Evolutionary conservation across 2,888 invertebrate genomes (phyloP), one percentile per base, ranked within the genome.

Genomic region (Corbicula japonica): DNA sequence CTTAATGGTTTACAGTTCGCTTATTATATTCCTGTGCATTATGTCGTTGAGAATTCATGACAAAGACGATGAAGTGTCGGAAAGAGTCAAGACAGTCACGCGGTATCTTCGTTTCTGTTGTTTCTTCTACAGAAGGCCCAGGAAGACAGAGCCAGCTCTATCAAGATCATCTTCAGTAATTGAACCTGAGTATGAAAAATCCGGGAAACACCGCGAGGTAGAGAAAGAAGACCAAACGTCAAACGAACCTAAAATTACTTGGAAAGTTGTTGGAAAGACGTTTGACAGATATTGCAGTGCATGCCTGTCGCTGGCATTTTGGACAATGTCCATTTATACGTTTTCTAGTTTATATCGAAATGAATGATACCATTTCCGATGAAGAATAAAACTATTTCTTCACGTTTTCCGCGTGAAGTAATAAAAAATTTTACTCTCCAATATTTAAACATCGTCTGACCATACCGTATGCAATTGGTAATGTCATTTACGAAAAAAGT

Each of bases 21-120:
- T 28, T 0, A 79, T 65, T 6, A 48, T 83, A 46, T 65, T 76
- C 12, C 38, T 76, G n/a, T 63, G 65, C 15, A 70, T 76, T 23
- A 23, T 78, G 2, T 76, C 82, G 0, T 50, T 78, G 3, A 35
- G 79, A 0, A 76, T 83, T 10, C 46, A 82, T 34, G 69, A 79
- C 12, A 68, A 48, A 44, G 34, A 63, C 3, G 26, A 8, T 1
- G 65, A 52, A 15, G 73, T 82, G 3, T 63, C 82, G 0, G 1
- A 4, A 18, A 32, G 2, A 18, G 10, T 82, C 28, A 44, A 46
- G 28, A 35, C 35, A 10, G 15, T 63, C 1, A 56, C 44, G 23
- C 2, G 15, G 4, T 23, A 21, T 44, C 18, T 66, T 6, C 30
- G 41, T 15, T 68, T 66, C 28, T 26, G 32, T 10, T 35, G 68